A percentile compares a stretch with the other conserved stretches of the same genome.
Evolutionary conservation across 2,113 vertebrate species (phyloP).

Genomic region (Melanerpes aurifrons): DNA sequence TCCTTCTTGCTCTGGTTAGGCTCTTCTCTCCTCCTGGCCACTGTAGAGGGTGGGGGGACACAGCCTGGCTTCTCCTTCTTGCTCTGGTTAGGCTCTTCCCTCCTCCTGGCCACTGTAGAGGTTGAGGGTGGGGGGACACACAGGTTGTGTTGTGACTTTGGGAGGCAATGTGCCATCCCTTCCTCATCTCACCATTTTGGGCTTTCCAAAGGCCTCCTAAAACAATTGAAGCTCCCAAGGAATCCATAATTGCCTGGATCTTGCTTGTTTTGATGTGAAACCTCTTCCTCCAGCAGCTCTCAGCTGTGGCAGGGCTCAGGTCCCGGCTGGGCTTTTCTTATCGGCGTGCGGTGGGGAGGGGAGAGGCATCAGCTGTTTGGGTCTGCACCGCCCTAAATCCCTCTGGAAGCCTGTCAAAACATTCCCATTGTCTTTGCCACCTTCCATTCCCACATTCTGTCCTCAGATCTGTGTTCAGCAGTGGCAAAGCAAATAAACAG

Average conservation of each 20-base stretch:
- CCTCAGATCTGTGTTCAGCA: slow-evolving; percentile 44
- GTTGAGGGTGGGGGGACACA: no score
- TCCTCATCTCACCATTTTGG: background rate
- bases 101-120: no score
- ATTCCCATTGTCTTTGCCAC: slow-evolving; percentile 56
- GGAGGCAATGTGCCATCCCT: background rate
- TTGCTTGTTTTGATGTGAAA: background rate
- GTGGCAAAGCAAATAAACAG: slow-evolving; percentile 57
- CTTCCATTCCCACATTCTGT: background rate
- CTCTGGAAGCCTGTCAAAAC: slow-evolving; percentile 44
- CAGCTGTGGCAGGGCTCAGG: background rate
- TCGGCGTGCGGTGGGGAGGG: background rate
- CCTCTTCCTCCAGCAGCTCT: background rate
- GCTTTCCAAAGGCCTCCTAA: no score
- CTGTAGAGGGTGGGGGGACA: no score
- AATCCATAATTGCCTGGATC: background rate
- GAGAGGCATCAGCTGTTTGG: background rate
- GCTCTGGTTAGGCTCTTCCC: no score
- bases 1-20: no score
- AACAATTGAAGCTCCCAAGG: background rate
- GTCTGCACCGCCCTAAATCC: slow-evolving; percentile 32
- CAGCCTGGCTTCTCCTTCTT: no score
- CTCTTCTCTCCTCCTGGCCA: no score
- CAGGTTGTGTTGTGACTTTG: background rate
- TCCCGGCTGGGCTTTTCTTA: background rate